phyloP scores from a whole-genome alignment of 2,797 vertebrate species.

The Parambassis ranga region DNA sequence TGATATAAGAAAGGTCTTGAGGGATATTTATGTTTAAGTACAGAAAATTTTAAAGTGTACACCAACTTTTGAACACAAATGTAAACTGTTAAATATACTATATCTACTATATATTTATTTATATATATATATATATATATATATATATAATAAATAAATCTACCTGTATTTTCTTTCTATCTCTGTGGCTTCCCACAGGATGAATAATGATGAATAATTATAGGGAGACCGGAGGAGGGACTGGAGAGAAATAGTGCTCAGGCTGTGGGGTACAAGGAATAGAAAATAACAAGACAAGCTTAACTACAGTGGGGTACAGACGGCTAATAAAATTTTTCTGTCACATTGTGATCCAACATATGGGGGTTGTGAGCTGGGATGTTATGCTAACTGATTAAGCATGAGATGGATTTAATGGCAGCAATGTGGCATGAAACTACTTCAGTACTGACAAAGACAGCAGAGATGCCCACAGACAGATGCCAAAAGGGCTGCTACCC shows the following conservation, averaged over 20 bases:
- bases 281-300: slow-evolving; percentile 47
- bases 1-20: too few relatives aligned
- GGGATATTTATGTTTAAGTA: too few relatives aligned
- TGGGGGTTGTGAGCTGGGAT: slow-evolving; percentile 21
- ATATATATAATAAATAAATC: slow-evolving; percentile 79
- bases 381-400: slow-evolving; percentile 32
- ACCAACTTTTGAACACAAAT: too few relatives aligned
- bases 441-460: too few relatives aligned
- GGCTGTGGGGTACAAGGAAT: slow-evolving; percentile 37
- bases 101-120: too few relatives aligned
- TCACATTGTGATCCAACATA: slow-evolving; percentile 45
- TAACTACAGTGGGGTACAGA: slow-evolving; percentile 35
- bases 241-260: slow-evolving; percentile 2
- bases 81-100: too few relatives aligned
- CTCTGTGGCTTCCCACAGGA: slow-evolving; percentile 47
- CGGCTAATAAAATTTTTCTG: slow-evolving; percentile 38
- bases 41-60: too few relatives aligned
- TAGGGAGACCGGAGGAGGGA: slow-evolving; percentile 15
- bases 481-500: too few relatives aligned
- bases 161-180: slow-evolving; percentile 78
- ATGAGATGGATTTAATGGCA: slow-evolving; percentile 18
- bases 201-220: slow-evolving; percentile 64
- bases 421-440: not conserved
- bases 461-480: too few relatives aligned
- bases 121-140: too few relatives aligned